Conservation (phyloP, 2,888 invertebrate species). For the Campopleginae sp. region DNA sequence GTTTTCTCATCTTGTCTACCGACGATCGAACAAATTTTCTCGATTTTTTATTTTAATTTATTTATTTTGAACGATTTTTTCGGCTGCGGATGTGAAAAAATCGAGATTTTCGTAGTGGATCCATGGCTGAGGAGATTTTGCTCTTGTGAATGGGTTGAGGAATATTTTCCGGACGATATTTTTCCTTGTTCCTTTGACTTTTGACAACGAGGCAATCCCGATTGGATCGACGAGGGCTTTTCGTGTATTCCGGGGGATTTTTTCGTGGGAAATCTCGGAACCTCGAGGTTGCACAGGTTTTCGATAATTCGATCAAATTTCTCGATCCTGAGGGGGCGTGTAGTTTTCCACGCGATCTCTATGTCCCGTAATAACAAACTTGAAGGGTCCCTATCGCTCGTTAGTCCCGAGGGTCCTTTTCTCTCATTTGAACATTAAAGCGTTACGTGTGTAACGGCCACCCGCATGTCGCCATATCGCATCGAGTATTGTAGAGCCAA, state of each 20-base stretch:
- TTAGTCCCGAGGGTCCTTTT: constrained; percentile 46
- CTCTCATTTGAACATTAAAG: constrained; percentile 32
- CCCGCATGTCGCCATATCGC: constrained; percentile 58
- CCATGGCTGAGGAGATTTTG: too few relatives aligned
- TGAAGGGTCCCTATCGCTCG: constrained; percentile 14
- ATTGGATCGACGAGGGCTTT: background rate
- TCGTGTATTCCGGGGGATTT: background rate
- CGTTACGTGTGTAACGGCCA: constrained; percentile 31
- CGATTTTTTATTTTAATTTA: background rate
- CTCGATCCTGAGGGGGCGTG: background rate
- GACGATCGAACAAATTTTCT: constrained; percentile 19
- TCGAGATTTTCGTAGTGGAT: background rate
- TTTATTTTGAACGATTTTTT: background rate
- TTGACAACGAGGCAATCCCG: background rate
- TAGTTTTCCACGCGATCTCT: background rate
- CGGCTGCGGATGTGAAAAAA: background rate
- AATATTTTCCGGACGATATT: background rate
- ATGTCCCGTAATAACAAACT: constrained; percentile 3
- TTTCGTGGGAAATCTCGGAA: background rate
- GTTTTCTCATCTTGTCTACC: constrained; percentile 42
- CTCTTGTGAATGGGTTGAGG: too few relatives aligned
- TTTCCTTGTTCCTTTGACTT: background rate
- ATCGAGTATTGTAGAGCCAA: constrained; percentile 36
- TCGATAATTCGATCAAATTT: constrained; percentile 11
- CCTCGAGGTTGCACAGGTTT: background rate